Evolutionary conservation across 2,113 vertebrate genomes (phyloP).

Genomic region (Otis tarda): DNA sequence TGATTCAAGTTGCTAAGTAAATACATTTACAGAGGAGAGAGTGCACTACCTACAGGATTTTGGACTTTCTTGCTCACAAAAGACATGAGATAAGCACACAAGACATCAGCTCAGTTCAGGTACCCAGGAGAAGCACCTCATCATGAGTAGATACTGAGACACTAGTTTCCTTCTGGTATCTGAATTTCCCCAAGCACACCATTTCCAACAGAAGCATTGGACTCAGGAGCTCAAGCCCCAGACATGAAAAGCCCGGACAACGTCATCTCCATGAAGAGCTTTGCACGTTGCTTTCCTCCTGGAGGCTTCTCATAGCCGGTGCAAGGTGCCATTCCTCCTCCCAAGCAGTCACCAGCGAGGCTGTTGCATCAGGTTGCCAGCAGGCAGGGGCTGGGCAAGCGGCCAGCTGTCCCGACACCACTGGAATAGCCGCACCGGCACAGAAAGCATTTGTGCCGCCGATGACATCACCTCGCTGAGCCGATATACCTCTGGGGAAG

Average conservation of each 20-base stretch:
- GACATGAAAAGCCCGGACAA: rapidly evolving
- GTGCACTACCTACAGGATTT: rapidly evolving
- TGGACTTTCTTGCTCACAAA: neutral
- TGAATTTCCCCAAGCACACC: neutral
- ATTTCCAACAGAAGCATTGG: neutral
- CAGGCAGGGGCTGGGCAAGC: neutral
- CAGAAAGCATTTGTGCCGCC: neutral
- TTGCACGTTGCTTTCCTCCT: neutral
- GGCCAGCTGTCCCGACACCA: neutral
- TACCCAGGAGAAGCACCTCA: neutral
- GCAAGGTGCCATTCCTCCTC: neutral
- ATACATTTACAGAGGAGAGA: neutral
- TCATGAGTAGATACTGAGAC: neutral
- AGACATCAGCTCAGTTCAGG: neutral
- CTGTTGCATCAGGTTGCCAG: neutral
- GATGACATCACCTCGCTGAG: neutral
- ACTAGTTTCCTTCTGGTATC: neutral
- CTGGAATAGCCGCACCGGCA: neutral
- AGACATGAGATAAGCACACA: neutral
- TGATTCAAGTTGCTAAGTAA: neutral
- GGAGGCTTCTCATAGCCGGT: rapidly evolving
- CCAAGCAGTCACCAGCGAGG: neutral
- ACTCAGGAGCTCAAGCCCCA: rapidly evolving
- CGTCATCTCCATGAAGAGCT: rapidly evolving
- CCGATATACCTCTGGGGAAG: neutral